Percentiles rank a stretch among this genome's conserved stretches.
These are phyloP conservation scores for Eledona agricola DNA, from an alignment of 2,888 invertebrate species.

Conservation along the genomic window DNA sequence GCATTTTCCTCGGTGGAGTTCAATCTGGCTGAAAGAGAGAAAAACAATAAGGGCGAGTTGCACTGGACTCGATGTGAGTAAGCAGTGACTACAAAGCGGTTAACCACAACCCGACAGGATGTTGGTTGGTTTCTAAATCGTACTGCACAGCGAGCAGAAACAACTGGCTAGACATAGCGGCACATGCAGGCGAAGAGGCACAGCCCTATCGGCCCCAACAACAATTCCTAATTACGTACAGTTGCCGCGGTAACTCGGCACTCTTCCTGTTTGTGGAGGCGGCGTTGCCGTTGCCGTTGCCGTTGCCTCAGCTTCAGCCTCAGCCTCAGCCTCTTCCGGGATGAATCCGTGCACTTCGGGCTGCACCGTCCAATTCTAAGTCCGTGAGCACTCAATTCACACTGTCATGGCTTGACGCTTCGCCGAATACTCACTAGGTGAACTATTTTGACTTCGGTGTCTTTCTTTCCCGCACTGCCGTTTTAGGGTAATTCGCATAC, in stretches of 20 bases:
- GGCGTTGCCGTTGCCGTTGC: constrained; percentile 14
- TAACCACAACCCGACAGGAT: constrained; percentile 54
- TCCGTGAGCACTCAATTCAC: constrained; percentile 59
- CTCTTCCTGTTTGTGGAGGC: constrained; percentile 26
- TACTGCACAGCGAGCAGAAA: constrained; percentile 34
- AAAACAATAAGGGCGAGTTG: constrained; percentile 1
- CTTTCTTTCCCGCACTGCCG: constrained; percentile 52
- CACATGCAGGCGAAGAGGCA: no score
- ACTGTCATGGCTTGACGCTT: constrained; percentile 61
- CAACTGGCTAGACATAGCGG: no score
- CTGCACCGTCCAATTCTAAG: constrained; percentile 34
- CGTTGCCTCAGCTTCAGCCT: no score
- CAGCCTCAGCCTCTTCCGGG: constrained; percentile 15
- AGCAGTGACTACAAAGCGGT: constrained; percentile 29
- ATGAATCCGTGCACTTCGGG: constrained; percentile 24
- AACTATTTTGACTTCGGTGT: constrained; percentile 48
- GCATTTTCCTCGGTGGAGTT: constrained; percentile 72
- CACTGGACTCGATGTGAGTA: constrained; percentile 9
- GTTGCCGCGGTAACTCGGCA: no score
- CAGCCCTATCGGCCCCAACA: constrained; percentile 16
- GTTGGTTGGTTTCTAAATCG: constrained; percentile 42
- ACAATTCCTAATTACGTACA: constrained; percentile 39
- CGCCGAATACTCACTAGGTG: constrained; percentile 47
- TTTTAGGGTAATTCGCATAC: constrained; percentile 47
- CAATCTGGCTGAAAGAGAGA: constrained; percentile 32